A percentile compares a stretch with the other conserved stretches of the same genome.
Evolutionary conservation across 1,140 invertebrate genomes (phyloP).

Genomic region (Battus philenor): DNA sequence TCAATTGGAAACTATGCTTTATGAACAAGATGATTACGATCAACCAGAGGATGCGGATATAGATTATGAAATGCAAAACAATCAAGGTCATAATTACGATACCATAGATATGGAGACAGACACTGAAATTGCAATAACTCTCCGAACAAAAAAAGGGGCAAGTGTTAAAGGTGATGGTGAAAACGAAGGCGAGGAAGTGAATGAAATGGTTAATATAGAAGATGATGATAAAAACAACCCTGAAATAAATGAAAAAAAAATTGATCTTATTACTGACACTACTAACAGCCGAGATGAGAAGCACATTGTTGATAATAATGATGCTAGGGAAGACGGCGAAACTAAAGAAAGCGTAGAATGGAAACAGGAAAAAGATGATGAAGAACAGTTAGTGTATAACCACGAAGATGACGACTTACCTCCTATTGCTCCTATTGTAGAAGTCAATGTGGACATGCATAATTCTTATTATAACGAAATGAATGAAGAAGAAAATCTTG

Average conservation of each 20-base stretch:
- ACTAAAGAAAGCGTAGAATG: conserved; percentile 27
- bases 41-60: conserved; percentile 44
- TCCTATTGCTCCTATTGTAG: conserved; percentile 63
- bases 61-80: conserved; percentile 39
- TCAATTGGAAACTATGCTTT: conserved; percentile 70
- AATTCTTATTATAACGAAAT: conserved; percentile 55
- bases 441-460: conserved; percentile 67
- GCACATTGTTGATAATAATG: conserved; percentile 23
- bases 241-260: conserved; percentile 40
- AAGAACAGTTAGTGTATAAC: too few relatives aligned
- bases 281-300: conserved; percentile 33
- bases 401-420: conserved; percentile 56
- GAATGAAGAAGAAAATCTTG: conserved; percentile 46
- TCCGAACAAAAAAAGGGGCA: conserved; percentile 39
- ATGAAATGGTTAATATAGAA: conserved; percentile 13
- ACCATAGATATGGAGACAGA: conserved; percentile 68
- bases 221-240: conserved; percentile 38
- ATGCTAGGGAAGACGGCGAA: conserved; percentile 24
- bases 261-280: conserved; percentile 37
- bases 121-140: conserved; percentile 66
- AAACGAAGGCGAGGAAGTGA: conserved; percentile 23
- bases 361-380: conserved; percentile 34
- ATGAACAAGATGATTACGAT: conserved; percentile 59
- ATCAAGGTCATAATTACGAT: conserved; percentile 58
- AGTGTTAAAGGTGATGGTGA: conserved; percentile 31